These are phyloP conservation scores for Cassiopea andromeda DNA, from an alignment of 30 jellyfish, hydroid and myxozoan species.

Conservation along the genomic window DNA sequence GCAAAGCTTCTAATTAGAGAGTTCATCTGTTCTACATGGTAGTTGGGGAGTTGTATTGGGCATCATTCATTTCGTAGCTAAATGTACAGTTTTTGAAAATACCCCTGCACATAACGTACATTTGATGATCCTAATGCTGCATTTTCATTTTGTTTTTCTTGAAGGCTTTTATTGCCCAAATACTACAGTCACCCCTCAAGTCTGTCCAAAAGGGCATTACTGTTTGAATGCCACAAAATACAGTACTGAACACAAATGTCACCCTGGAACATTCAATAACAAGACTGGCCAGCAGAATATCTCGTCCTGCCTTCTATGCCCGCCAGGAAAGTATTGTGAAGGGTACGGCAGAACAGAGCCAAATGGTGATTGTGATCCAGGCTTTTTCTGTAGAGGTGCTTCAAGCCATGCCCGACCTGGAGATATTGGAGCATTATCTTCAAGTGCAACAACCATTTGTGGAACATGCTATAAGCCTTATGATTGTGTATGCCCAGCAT, in stretches of 20 bases:
- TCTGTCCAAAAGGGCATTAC: constrained; percentile 87
- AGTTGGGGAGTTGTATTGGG: too few species aligned
- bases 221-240: constrained; percentile 79
- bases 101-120: too few species aligned
- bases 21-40: too few species aligned
- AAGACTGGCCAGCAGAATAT: constrained; percentile 67
- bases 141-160: not conserved
- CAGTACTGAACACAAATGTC: constrained; percentile 81
- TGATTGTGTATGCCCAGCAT: constrained; percentile 81
- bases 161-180: constrained; percentile 82
- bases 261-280: constrained; percentile 91
- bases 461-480: constrained; percentile 85
- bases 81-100: too few species aligned
- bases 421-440: constrained; percentile 73
- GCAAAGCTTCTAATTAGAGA: too few species aligned
- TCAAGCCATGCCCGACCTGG: constrained; percentile 73
- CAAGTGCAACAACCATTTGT: constrained; percentile 44
- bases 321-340: constrained; percentile 76
- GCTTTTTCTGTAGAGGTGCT: constrained; percentile 88
- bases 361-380: constrained; percentile 75
- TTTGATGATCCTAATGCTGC: too few species aligned
- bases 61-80: too few species aligned
- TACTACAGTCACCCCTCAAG: constrained; percentile 65
- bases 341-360: constrained; percentile 78
- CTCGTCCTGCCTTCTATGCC: constrained; percentile 71